Base-by-base conservation (phyloP, 1,140 invertebrate genomes). In the Ips typographus region DNA sequence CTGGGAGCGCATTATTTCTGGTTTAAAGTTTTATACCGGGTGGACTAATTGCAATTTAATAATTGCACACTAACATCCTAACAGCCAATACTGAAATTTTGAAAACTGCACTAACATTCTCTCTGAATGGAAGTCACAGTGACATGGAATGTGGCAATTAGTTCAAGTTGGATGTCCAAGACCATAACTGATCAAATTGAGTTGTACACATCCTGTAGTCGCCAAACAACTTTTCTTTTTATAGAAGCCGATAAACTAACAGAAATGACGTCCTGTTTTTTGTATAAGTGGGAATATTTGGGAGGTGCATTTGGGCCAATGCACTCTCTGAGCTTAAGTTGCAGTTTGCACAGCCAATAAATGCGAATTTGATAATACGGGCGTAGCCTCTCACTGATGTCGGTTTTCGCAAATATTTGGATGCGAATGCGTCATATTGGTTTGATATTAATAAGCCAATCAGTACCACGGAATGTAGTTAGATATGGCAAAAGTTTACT, bases 361-460 rank as follows among this genome's bases (percentile, higher is more conserved):
- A 70, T 64, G 49, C 63, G 68, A 70, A 65, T 71, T 71, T 71
- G 70, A 71, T 71, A 71, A 71, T 71, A 55, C 43, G 8, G 8
- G 6, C 4, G n/a, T n/a, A 4, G 4, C 40, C 43, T 60, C 44
- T 55, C 52, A 43, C 42, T 36, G 37, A 4, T 43, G n/a, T 51
- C 39, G 43, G 49, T n/a, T 47, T 69, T 37, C 37, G 68, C 44
- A 64, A 70, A 70, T 70, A 65, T 70, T 70, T 66, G 22, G 22
- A 22, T 22, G 22, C 22, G 22, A 22, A 22, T 22, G 22, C 22
- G 22, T 22, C 22, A 22, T 22, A 22, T 22, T 22, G 22, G 22
- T 22, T 22, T 22, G 22, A 22, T 22, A 22, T 22, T 22, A 22
- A 22, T 22, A 22, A 22, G 22, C 22, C 22, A 22, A 22, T 22